A percentile compares a stretch with the other conserved stretches of the same genome.
phyloP scores from a whole-genome alignment of 2,797 vertebrate genomes.

The Hydrocynus forskahlii region DNA sequence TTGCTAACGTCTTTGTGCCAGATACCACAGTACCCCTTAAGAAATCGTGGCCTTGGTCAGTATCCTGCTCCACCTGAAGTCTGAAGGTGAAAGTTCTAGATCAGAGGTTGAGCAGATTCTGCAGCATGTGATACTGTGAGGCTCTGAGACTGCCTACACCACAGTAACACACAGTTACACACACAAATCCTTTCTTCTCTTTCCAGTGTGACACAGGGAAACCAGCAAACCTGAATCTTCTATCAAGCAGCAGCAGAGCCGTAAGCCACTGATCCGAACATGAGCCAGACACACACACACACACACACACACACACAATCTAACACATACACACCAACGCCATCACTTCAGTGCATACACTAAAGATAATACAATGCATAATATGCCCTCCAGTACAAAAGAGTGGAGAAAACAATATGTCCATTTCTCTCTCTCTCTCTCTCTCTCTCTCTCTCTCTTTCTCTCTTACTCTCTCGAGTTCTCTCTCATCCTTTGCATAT shows the following conservation, averaged over 20 bases:
- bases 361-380: conserved; percentile 44
- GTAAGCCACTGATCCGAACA: conserved; percentile 29
- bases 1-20: no score
- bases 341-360: conserved; percentile 34
- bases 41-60: no score
- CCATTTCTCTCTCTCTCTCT: background rate
- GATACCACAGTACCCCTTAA: no score
- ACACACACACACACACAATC: conserved; percentile 40
- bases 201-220: conserved; percentile 26
- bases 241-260: conserved; percentile 55
- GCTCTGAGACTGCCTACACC: background rate
- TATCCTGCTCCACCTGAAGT: no score
- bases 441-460: background rate
- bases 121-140: conserved; percentile 25
- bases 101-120: conserved; percentile 11
- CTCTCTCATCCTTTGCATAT: background rate
- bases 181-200: background rate
- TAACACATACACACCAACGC: conserved; percentile 29
- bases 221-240: conserved; percentile 32
- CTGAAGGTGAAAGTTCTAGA: background rate
- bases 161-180: conserved; percentile 27
- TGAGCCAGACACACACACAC: background rate
- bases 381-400: background rate
- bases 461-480: background rate
- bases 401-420: background rate